These are phyloP conservation scores for Tachystola acroxantha DNA, from an alignment of 2,888 invertebrate species.

Conservation along the genomic window DNA sequence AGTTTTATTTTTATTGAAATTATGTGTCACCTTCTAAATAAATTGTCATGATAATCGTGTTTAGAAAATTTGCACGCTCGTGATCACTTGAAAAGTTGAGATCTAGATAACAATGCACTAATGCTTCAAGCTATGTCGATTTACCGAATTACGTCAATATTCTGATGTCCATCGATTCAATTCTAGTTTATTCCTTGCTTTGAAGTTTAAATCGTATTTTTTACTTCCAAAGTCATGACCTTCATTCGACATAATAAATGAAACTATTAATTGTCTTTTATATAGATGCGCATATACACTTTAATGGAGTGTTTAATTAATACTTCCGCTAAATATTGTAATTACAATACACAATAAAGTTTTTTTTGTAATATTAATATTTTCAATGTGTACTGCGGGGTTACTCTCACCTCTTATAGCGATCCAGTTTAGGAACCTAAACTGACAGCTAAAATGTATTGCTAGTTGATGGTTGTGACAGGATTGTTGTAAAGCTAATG, in stretches of 20 bases:
- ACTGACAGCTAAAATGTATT: too few species aligned
- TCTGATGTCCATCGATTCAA: too few species aligned
- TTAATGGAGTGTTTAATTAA: slow-evolving; percentile 12
- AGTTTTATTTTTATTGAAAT: too few species aligned
- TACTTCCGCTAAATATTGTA: slow-evolving; percentile 6
- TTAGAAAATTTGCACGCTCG: slow-evolving; percentile 23
- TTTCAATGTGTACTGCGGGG: too few species aligned
- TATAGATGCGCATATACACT: neutral
- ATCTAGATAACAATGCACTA: slow-evolving; percentile 6
- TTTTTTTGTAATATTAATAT: too few species aligned
- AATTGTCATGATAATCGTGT: slow-evolving; percentile 26
- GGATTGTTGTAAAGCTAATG: neutral
- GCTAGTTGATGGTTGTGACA: neutral
- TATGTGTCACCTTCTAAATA: neutral
- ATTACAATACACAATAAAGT: neutral
- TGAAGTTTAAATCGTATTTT: too few species aligned
- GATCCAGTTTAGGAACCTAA: too few species aligned
- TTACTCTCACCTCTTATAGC: too few species aligned
- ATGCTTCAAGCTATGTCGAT: too few species aligned
- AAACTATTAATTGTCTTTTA: slow-evolving; percentile 11
- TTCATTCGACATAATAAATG: slow-evolving; percentile 10
- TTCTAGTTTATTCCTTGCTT: too few species aligned
- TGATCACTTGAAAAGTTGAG: slow-evolving; percentile 6
- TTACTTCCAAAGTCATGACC: slow-evolving; percentile 3
- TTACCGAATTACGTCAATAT: too few species aligned